Conservation (phyloP, 2,888 invertebrate genomes). For the Cephalotes varians region DNA sequence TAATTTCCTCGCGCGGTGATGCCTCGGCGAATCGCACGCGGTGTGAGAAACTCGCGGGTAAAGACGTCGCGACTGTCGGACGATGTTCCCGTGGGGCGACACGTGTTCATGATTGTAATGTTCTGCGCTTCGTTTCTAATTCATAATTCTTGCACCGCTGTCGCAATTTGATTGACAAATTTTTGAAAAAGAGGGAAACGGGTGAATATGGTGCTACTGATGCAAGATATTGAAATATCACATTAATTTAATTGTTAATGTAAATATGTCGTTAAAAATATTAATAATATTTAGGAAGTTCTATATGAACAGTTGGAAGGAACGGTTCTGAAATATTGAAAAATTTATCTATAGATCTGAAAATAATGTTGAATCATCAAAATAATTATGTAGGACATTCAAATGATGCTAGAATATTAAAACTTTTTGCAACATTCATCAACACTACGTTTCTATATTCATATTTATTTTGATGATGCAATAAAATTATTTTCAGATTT, state of each 20-base stretch:
- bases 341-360: no score
- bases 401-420: no score
- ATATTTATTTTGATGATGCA: no score
- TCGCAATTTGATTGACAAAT: background rate
- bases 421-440: no score
- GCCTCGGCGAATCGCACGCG: constrained; percentile 54
- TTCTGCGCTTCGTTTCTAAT: constrained; percentile 11
- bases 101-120: constrained; percentile 61
- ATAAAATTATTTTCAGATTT: no score
- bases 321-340: no score
- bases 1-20: constrained; percentile 70
- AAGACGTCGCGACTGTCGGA: constrained; percentile 65
- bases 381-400: no score
- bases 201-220: background rate
- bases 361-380: no score
- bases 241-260: background rate
- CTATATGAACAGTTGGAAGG: no score
- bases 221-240: background rate
- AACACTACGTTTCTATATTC: no score
- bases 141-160: constrained; percentile 31
- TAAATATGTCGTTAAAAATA: no score
- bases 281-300: background rate
- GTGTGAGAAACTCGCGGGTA: constrained; percentile 63
- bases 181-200: background rate
- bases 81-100: constrained; percentile 45